Base-by-base conservation (phyloP, 1,140 invertebrate species). In the Pollicipes pollicipes region DNA sequence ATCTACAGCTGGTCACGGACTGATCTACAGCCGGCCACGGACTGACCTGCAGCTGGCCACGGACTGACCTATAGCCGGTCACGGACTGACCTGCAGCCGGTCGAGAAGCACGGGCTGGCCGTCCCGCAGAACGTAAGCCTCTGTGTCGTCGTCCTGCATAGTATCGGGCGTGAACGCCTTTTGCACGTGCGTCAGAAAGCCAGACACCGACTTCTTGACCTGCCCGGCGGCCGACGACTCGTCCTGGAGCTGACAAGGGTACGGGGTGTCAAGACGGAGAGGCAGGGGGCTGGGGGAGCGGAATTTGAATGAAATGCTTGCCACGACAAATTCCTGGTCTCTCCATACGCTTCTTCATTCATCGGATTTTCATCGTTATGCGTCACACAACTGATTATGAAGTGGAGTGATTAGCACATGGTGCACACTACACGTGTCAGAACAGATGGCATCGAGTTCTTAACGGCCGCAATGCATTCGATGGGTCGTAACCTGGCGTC, bases 91-190 rank as follows among this genome's bases (percentile, higher is more conserved):
- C 73, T 77, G 74, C 45, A 77, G 74, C 70, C 76, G 75, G 68
- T 75, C 75, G 58, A 78, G 70, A 69, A 75, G 73, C 30, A 78
- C 75, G 26, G 77, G 76, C 72, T 78, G 75, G 66, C 75, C 75
- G 71, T 78, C 75, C 30, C 73, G 72, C 31, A 78, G 76, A 29
- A 78, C 73, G 73, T 75, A 74, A 30, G 77, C 74, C 68, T 79
- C 75, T 37, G 74, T 70, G 45, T 78, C 75, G 16, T 77, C 77
- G 70, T 81, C 76, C 70, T 81, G 77, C 73, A 81, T 79, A 66
- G 76, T 77, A 27, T 77, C 76, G 27, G 81, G 77, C 21, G 76
- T 77, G 70, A 83, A 77, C n/a, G 77, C 80, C 71, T 79, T 78
- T 10, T 80, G 77, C 28, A 83, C 76, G 37, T 78, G 78, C 29